These are phyloP conservation scores for Dilophus febrilis DNA, from an alignment of 2,888 invertebrate species.

Conservation along the genomic window DNA sequence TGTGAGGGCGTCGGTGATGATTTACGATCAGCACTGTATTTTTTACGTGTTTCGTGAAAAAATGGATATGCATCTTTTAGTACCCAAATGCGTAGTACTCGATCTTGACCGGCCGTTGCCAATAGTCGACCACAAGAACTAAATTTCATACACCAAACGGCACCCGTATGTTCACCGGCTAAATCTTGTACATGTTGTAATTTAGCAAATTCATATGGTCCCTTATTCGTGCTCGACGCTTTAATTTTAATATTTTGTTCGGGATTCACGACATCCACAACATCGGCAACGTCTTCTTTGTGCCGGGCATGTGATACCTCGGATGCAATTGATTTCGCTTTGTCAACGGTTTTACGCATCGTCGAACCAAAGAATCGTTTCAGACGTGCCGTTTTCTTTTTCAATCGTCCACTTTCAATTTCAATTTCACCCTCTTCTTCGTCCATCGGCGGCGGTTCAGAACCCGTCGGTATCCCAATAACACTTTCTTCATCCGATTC, in stretches of 20 bases:
- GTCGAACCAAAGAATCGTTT: slow-evolving; percentile 76
- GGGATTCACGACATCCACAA: slow-evolving; percentile 61
- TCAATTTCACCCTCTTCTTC: slow-evolving; percentile 31
- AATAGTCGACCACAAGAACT: slow-evolving; percentile 86
- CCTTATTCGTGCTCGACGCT: slow-evolving; percentile 90
- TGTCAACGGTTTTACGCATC: slow-evolving; percentile 79
- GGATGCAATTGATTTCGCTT: slow-evolving; percentile 76
- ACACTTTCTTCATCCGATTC: slow-evolving; percentile 65
- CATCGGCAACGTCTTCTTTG: slow-evolving; percentile 71
- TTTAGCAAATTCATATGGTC: slow-evolving; percentile 89
- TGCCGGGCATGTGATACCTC: slow-evolving; percentile 77
- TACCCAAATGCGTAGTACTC: slow-evolving; percentile 88
- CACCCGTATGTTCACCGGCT: slow-evolving; percentile 70
- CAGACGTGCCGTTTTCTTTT: slow-evolving; percentile 39
- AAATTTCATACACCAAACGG: slow-evolving; percentile 99
- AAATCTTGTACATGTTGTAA: slow-evolving; percentile 80
- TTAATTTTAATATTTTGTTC: slow-evolving; percentile 77
- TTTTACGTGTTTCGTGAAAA: slow-evolving; percentile 92
- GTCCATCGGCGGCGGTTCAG: slow-evolving; percentile 24
- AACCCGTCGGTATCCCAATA: slow-evolving; percentile 34
- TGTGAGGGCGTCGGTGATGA: slow-evolving; percentile 86
- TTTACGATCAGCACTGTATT: slow-evolving; percentile 75
- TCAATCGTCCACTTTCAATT: slow-evolving; percentile 29
- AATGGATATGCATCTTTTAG: slow-evolving; percentile 74
- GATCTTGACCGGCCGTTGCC: slow-evolving; percentile 95